Conservation (phyloP, 2,888 invertebrate species). For the Malthinus flaveolus region DNA sequence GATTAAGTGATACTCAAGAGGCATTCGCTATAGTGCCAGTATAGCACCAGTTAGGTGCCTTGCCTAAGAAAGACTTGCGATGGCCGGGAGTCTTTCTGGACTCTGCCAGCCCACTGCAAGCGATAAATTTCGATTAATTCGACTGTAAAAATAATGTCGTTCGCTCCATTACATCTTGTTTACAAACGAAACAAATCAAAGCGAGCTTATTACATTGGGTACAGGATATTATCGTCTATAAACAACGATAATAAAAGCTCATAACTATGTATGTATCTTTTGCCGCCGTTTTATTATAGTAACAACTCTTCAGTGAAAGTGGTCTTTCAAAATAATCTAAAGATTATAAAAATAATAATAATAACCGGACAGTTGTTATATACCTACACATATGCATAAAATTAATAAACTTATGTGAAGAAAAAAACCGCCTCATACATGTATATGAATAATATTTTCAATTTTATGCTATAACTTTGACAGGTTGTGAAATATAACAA, state of each 20-base stretch:
- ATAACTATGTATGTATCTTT: conserved; percentile 7
- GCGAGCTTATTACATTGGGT: conserved; percentile 13
- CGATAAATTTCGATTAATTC: too few relatives aligned
- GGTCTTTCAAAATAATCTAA: conserved; percentile 45
- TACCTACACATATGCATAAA: conserved; percentile 30
- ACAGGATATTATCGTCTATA: conserved; percentile 12
- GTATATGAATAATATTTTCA: conserved; percentile 12
- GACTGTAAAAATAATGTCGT: too few relatives aligned
- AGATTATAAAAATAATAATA: conserved; percentile 37
- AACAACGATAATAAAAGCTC: conserved; percentile 13
- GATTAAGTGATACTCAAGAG: too few relatives aligned
- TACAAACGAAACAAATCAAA: conserved; percentile 19
- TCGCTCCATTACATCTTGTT: conserved; percentile 8
- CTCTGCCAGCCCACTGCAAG: too few relatives aligned
- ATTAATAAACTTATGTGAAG: conserved; percentile 25
- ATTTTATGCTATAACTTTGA: conserved; percentile 11
- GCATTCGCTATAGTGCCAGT: too few relatives aligned
- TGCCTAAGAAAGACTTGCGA: too few relatives aligned
- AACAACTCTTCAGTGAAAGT: conserved; percentile 46
- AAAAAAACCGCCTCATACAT: conserved; percentile 14
- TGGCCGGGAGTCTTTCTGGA: too few relatives aligned
- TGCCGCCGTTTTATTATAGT: conserved; percentile 26
- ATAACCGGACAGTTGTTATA: conserved; percentile 34
- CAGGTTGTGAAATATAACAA: conserved; percentile 13
- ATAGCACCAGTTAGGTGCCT: too few relatives aligned